These are phyloP conservation scores for Bradynema listronoti DNA, from an alignment of 1,140 invertebrate genomes.

Conservation along the genomic window DNA sequence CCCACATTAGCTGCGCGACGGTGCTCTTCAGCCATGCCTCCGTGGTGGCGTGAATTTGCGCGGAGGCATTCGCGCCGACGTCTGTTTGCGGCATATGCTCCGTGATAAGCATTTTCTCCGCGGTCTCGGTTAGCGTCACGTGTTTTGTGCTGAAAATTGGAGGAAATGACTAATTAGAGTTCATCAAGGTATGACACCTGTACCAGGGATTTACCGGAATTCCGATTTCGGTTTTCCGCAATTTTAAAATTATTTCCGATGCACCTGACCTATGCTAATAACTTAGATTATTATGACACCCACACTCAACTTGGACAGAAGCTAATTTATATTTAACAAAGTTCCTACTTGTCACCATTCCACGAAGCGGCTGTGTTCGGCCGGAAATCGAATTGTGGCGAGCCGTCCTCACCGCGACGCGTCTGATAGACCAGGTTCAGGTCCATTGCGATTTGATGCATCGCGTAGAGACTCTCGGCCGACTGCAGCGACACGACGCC, in stretches of 20 bases:
- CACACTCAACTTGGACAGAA: too few species aligned
- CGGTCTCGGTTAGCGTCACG: conserved; percentile 2
- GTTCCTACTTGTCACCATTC: conserved; percentile 10
- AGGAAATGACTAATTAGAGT: too few species aligned
- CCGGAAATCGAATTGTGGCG: conserved; percentile 7
- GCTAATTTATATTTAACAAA: conserved; percentile 4
- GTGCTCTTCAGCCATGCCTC: conserved; percentile 14
- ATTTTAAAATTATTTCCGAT: too few species aligned
- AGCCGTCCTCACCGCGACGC: conserved; percentile 12
- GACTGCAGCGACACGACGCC: too few species aligned
- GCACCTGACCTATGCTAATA: too few species aligned
- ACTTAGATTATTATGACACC: too few species aligned
- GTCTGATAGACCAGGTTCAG: conserved; percentile 24
- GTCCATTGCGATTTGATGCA: conserved; percentile 31
- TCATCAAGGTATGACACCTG: too few species aligned
- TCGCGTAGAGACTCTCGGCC: conserved; percentile 10
- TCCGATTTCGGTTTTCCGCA: too few species aligned
- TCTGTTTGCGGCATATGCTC: too few species aligned
- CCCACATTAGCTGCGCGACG: conserved; percentile 13
- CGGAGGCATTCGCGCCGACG: too few species aligned
- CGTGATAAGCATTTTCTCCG: conserved; percentile 6
- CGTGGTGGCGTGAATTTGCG: background rate
- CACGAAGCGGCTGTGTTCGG: conserved; percentile 11
- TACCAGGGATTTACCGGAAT: too few species aligned
- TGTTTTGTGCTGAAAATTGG: too few species aligned